Base-by-base conservation (phyloP, 2,797 vertebrate species). In the Siniperca scherzeri region DNA sequence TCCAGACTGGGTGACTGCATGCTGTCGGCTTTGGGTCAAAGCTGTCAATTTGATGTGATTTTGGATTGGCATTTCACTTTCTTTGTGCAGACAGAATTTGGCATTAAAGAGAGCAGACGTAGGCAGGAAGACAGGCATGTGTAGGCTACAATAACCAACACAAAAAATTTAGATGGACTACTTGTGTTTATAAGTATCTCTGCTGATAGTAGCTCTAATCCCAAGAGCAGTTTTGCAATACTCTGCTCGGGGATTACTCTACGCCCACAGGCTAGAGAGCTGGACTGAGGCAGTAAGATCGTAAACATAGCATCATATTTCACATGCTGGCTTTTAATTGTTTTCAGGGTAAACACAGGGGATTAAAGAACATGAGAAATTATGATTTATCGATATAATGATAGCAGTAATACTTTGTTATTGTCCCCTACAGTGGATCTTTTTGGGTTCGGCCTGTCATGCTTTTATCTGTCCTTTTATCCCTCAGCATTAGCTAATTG, bases 401-500 rank as follows among this genome's bases (percentile, higher is more conserved):
- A 84, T 25, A 59, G 38, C 53, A 74, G 25, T 62, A 67, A 76
- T 67, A 75, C 53, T 53, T 57, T 84, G 68, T 74, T 72, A 50
- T 53, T 78, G 65, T 75, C 70, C 59, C 22, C 44, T 55, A 38
- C 52, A 59, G 55, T 53, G 61, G 59, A 70, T 77, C 62, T 61
- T 79, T 79, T 73, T 33, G 70, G 69, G n/a, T 59, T 60, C 3
- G 40, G 62, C 42, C 62, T 50, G 61, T 50, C 69, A 25, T 19
- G 40, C 42, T 72, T 89, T 83, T 71, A 70, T 72, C 73, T 72
- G 59, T 73, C 70, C 86, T 64, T 80, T 82, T 53, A 81, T 79
- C 48, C 70, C 70, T 76, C 36, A 65, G 69, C 84, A 90, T 88
- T 86, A 88, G 73, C 81, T 86, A 87, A 92, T 87, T 91, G 86